phyloP scores from a whole-genome alignment of 2,797 vertebrate species.

The Petrocephalus schoutedeni region DNA sequence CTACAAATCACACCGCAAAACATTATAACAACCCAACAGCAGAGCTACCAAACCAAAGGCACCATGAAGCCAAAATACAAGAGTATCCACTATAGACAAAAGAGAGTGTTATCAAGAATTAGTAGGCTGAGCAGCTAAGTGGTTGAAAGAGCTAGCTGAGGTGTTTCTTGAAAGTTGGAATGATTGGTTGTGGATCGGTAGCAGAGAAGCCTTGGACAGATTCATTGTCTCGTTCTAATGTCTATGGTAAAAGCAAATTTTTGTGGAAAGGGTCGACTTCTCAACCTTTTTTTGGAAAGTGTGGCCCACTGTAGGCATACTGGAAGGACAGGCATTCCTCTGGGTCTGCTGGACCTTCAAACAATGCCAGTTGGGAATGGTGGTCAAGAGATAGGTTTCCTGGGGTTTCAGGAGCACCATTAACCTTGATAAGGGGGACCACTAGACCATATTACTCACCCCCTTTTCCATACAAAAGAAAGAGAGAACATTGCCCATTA shows the following conservation, averaged over 20 bases:
- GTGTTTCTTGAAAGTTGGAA: background rate
- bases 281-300: background rate
- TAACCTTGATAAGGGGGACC: background rate
- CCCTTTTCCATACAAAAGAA: background rate
- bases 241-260: background rate
- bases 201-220: background rate
- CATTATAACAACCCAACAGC: background rate
- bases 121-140: background rate
- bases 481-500: background rate
- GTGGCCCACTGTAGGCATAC: background rate
- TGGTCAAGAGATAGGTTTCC: background rate
- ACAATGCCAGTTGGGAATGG: background rate
- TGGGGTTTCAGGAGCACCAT: background rate
- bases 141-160: background rate
- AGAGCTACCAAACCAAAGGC: background rate
- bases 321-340: background rate
- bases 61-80: background rate
- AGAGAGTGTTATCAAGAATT: background rate
- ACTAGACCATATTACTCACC: background rate
- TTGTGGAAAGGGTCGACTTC: background rate
- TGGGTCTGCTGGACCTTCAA: background rate
- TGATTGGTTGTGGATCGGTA: background rate
- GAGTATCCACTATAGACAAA: background rate
- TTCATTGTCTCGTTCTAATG: background rate
- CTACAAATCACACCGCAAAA: background rate